Evolutionary conservation across 2,113 vertebrate genomes (phyloP).

Genomic region (Calyptommatus sinebrachiatus): DNA sequence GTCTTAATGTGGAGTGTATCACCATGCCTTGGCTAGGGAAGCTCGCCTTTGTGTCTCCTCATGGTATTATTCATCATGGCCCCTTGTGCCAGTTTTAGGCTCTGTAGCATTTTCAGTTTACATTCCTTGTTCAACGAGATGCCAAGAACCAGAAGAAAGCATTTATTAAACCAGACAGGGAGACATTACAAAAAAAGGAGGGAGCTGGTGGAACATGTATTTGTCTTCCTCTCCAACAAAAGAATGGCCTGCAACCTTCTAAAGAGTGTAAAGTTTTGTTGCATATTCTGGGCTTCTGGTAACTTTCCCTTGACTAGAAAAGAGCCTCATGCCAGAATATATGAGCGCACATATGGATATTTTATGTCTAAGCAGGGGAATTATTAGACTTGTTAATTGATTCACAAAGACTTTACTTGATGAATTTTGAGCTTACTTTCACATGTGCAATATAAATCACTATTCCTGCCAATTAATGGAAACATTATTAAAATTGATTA

Average conservation of each 20-base stretch:
- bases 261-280: conserved; percentile 39
- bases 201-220: conserved; percentile 71
- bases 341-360: background rate
- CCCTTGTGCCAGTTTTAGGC: conserved; percentile 58
- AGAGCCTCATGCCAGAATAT: conserved; percentile 3
- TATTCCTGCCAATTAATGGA: background rate
- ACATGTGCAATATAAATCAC: background rate
- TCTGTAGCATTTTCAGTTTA: conserved; percentile 75
- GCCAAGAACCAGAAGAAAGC: conserved; percentile 74
- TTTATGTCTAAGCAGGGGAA: conserved; percentile 15
- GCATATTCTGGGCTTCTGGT: conserved; percentile 27
- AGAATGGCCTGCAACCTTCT: conserved; percentile 32
- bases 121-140: conserved; percentile 74
- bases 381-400: conserved; percentile 1
- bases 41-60: conserved; percentile 62
- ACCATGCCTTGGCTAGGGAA: conserved; percentile 45
- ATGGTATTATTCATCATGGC: conserved; percentile 63
- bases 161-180: conserved; percentile 75
- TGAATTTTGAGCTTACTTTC: background rate
- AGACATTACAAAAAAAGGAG: conserved; percentile 75
- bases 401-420: background rate
- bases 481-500: background rate
- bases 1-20: conserved; percentile 5
- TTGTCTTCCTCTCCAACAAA: conserved; percentile 65
- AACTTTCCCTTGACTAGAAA: conserved; percentile 2